Percentiles rank a stretch among this genome's conserved stretches.
Evolutionary conservation across 2,797 vertebrate species (phyloP).

Genomic region (Phoeniculus purpureus): DNA sequence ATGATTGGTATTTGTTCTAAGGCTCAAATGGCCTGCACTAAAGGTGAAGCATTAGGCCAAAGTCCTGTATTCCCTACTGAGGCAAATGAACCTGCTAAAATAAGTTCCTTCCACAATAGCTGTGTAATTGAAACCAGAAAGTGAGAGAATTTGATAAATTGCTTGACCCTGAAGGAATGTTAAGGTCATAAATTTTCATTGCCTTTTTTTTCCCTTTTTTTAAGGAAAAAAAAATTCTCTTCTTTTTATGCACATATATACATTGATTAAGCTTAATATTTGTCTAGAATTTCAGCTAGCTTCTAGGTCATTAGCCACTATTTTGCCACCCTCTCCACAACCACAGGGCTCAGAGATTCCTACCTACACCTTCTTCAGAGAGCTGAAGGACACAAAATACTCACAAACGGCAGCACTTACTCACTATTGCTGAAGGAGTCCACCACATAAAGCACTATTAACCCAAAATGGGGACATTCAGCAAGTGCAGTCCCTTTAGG

Average conservation of each 20-base stretch:
- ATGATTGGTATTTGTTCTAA: conserved; percentile 87
- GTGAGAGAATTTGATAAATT: conserved; percentile 98
- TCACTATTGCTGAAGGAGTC: conserved; percentile 7
- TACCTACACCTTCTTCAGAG: conserved; percentile 20
- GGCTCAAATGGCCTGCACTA: conserved; percentile 86
- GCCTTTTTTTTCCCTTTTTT: conserved; percentile 76
- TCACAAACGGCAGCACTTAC: conserved; percentile 22
- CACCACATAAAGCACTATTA: background rate
- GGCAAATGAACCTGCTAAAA: conserved; percentile 99
- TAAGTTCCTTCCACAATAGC: conserved; percentile 94
- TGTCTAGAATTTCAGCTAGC: conserved; percentile 65
- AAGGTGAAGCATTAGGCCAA: conserved; percentile 87
- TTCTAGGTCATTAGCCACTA: conserved; percentile 67
- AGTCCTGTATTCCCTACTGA: conserved; percentile 92
- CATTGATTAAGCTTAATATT: conserved; percentile 79
- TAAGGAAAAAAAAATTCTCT: background rate
- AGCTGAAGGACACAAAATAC: background rate
- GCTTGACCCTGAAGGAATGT: conserved; percentile 98
- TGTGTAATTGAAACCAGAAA: conserved; percentile 99
- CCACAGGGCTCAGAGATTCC: conserved; percentile 20
- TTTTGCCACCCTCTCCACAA: background rate
- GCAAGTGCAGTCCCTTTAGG: conserved; percentile 44
- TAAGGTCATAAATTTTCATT: conserved; percentile 96
- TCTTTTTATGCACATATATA: background rate
- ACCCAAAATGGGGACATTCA: background rate